Evolutionary conservation across 2,113 vertebrate species (phyloP), one percentile per base, ranked within the genome.

Genomic region (Pluvialis apricaria): DNA sequence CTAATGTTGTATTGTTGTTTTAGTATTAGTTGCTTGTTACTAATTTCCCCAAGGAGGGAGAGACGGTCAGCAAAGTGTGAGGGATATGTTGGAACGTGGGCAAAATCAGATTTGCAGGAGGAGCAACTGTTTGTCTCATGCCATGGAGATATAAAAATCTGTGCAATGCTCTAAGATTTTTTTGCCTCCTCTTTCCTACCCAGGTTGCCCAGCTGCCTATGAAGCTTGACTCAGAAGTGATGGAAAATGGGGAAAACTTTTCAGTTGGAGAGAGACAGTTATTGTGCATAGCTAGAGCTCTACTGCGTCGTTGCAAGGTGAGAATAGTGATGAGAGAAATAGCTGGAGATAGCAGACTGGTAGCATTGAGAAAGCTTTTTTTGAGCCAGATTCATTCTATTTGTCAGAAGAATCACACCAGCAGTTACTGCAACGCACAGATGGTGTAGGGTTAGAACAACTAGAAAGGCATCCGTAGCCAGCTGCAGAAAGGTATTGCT

Each of bases 221-320:
- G 97, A 99, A 99, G 98, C 98, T 99, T 78, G 99, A 99, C 87
- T 99, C 99, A 5, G 99, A 99, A 98, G 99, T 99, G 88, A 97
- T 99, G 97, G 99, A 99, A 97, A 99, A 99, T 0, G 99, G 99
- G 10, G 99, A 99, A 29, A 99, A 99, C 97, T 99, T 99, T 92
- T 99, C 99, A 0, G 98, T 99, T 73, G 99, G 99, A 68, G 99
- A 99, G 76, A 97, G 99, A 57, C 99, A 99, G 97, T 98, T 99
- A 45, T 89, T 99, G 61, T 99, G 99, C 84, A 98, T 99, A 58
- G 99, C 99, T 3, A 98, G 99, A 93, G 99, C 98, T 66, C 97
- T 99, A 69, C 98, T 99, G 40, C 98, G 99, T 38, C 99, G 98
- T 61, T 99, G 99, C 94, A 99, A 99, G 98, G 99, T 99, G 89